Evolutionary conservation across 2,797 vertebrate species (phyloP).

Genomic region (Coreius guichenoti): DNA sequence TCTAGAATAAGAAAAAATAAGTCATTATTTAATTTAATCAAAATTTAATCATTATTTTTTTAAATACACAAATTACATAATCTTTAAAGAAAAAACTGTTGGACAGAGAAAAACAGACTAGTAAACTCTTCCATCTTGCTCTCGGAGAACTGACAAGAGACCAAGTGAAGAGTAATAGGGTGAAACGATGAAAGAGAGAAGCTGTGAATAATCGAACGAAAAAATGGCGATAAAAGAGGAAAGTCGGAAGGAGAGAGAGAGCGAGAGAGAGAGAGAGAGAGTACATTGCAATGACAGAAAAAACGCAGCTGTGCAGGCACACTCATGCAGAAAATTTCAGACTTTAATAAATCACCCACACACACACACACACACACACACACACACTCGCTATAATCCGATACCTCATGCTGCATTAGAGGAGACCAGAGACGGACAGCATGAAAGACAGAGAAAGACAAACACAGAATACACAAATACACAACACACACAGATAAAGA

Average conservation of each 20-base stretch:
- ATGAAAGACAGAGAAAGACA: constrained; percentile 43
- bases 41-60: not conserved
- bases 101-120: not conserved
- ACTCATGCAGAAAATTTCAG: constrained; percentile 73
- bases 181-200: constrained; percentile 16
- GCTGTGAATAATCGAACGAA: constrained; percentile 21
- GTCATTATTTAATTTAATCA: not conserved
- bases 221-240: constrained; percentile 18
- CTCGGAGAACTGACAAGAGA: not conserved
- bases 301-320: constrained; percentile 71
- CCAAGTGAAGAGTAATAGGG: not conserved
- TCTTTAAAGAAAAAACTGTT: not conserved
- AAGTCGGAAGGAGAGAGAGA: constrained; percentile 10
- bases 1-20: not conserved
- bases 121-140: constrained; percentile 8
- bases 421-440: constrained; percentile 20
- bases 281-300: constrained; percentile 56
- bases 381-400: not conserved
- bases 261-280: not conserved
- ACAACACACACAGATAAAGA: constrained; percentile 22
- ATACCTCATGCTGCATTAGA: constrained; percentile 45
- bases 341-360: constrained; percentile 70
- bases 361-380: constrained; percentile 47
- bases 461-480: constrained; percentile 16
- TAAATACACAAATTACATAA: not conserved